phyloP scores from a whole-genome alignment of 2,888 invertebrate species.

The Sclerodermus sp. region DNA sequence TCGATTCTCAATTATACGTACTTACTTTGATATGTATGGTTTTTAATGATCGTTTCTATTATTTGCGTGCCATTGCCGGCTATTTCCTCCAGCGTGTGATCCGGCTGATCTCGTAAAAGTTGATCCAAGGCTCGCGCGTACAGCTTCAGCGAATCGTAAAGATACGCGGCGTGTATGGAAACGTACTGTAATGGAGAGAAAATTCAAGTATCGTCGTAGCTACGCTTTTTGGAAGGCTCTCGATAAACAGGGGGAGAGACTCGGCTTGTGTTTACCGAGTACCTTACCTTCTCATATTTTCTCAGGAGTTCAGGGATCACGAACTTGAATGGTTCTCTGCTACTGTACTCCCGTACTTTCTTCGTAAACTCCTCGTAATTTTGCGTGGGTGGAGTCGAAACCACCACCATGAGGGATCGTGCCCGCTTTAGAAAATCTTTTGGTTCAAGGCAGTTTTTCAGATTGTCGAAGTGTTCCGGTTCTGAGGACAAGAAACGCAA shows the following conservation, averaged over 20 bases:
- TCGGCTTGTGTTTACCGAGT: no score
- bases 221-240: no score
- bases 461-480: constrained; percentile 63
- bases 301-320: constrained; percentile 64
- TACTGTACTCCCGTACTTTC: constrained; percentile 78
- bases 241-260: no score
- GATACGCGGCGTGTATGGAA: constrained; percentile 88
- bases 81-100: constrained; percentile 67
- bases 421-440: constrained; percentile 70
- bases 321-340: constrained; percentile 80
- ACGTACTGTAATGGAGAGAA: constrained; percentile 65
- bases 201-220: no score
- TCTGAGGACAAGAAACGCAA: constrained; percentile 44
- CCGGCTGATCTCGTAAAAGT: constrained; percentile 67
- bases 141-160: constrained; percentile 91
- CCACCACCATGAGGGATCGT: constrained; percentile 84
- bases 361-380: constrained; percentile 77
- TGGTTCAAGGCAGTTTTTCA: constrained; percentile 65
- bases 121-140: constrained; percentile 86
- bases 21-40: constrained; percentile 85
- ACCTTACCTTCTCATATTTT: constrained; percentile 54
- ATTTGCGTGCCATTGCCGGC: constrained; percentile 86
- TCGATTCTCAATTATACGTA: constrained; percentile 14
- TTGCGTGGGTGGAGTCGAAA: constrained; percentile 79
- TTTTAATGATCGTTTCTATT: constrained; percentile 81